Base-by-base conservation (phyloP, 2,888 invertebrate genomes). In the Hyppa rectilinea region DNA sequence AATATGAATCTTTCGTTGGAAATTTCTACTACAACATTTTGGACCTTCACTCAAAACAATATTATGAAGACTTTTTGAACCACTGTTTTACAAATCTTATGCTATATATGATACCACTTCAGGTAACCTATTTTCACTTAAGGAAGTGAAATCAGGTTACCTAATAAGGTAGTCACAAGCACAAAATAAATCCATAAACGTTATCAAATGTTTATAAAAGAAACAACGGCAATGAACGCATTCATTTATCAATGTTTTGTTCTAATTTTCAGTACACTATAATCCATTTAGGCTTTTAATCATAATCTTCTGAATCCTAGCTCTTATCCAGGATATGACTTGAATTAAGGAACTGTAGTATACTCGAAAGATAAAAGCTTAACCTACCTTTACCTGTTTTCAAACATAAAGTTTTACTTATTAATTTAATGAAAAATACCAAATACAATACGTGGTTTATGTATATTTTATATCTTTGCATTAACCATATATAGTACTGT, bases 241-340 rank as follows among this genome's bases (percentile, higher is more conserved):
- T 31, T 23, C 9, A 23, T 43, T 55, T 62, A 76, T 62, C 47
- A 29, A 36, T 49, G 0, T 45, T 67, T 34, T 47, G 69, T 58
- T 47, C 43, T 20, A 58, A 62, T 49, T 60, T 65, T 17, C 2
- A 38, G 38, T 23, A 17, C 4, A 34, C 45, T 40, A 17, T 45
- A 72, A 36, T 58, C 17, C 1, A 52, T 31, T 45, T 26, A 50
- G 29, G 17, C 31, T 34, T 38, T 38, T 49, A 47, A 52, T 74
- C 14, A 36, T 31, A 40, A 69, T 40, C n/a, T 47, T n/a, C 0
- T n/a, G n/a, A 78, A 59, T 62, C 47, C 20, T 47, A 9, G 12
- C 20, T 66, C 17, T 17, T 23, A 29, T 17, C 6, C n/a, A 36
- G 4, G 6, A 26, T 26, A 1, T 61, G 20, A n/a, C 2, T 43